These are phyloP conservation scores for Thecocarcelia acutangulata DNA, from an alignment of 2,888 invertebrate genomes.

Conservation along the genomic window DNA sequence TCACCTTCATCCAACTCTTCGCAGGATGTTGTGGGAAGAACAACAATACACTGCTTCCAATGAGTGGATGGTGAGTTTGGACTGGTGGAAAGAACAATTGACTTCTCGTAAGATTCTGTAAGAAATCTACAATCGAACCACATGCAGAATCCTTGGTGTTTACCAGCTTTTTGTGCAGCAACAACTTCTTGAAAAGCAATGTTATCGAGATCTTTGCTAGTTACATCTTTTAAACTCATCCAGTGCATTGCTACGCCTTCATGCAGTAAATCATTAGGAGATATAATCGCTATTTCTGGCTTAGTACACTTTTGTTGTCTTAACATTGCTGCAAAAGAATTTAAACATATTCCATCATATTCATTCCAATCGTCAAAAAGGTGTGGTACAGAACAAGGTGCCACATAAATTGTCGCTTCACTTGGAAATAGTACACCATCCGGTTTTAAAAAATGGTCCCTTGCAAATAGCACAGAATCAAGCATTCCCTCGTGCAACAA, in stretches of 20 bases:
- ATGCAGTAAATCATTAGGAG: slow-evolving; percentile 84
- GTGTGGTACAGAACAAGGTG: slow-evolving; percentile 83
- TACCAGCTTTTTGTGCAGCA: slow-evolving; percentile 82
- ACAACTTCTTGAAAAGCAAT: slow-evolving; percentile 85
- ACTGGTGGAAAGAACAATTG: slow-evolving; percentile 89
- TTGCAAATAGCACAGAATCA: slow-evolving; percentile 91
- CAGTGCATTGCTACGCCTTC: slow-evolving; percentile 85
- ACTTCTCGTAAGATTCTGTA: slow-evolving; percentile 82
- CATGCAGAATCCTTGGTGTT: slow-evolving; percentile 88
- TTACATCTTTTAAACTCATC: slow-evolving; percentile 86
- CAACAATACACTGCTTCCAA: slow-evolving; percentile 96
- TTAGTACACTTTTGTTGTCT: slow-evolving; percentile 84
- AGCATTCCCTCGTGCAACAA: slow-evolving; percentile 97
- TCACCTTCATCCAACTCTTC: slow-evolving; percentile 81
- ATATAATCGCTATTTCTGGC: slow-evolving; percentile 85
- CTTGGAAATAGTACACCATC: slow-evolving; percentile 90
- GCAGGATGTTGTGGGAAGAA: slow-evolving; percentile 86
- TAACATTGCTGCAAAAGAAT: slow-evolving; percentile 84
- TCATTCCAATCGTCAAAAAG: slow-evolving; percentile 89
- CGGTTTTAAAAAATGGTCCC: slow-evolving; percentile 90
- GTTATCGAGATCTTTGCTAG: slow-evolving; percentile 83
- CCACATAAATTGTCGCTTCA: slow-evolving; percentile 83
- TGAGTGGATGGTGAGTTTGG: slow-evolving; percentile 90
- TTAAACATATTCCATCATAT: slow-evolving; percentile 91
- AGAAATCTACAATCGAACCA: slow-evolving; percentile 92